A percentile compares a stretch with the other conserved stretches of the same genome.
Conservation (phyloP, 2,797 vertebrate genomes). For the Malurus leucopterus region DNA sequence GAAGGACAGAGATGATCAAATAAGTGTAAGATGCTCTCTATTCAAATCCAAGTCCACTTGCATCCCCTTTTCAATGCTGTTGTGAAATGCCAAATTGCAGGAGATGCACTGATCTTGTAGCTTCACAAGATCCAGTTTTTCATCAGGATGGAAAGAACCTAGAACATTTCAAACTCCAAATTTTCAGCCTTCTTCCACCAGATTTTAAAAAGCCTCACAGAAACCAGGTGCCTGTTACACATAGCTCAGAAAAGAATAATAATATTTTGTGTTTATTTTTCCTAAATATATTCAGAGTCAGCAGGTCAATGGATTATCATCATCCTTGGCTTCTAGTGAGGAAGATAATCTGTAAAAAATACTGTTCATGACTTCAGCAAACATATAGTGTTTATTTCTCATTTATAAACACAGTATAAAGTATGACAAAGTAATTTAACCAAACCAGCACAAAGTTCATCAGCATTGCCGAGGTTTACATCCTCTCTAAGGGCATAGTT, state of each 20-base stretch:
- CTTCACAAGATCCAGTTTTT: background rate
- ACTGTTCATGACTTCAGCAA: background rate
- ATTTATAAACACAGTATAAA: constrained; percentile 7
- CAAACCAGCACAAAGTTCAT: constrained; percentile 31
- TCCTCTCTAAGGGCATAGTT: constrained; percentile 3
- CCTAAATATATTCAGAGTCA: background rate
- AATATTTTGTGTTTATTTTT: background rate
- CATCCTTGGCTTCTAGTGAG: background rate
- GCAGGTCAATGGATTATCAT: constrained; percentile 2
- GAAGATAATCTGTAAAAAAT: constrained; percentile 13
- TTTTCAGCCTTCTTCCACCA: background rate
- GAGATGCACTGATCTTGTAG: background rate
- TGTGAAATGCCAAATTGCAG: background rate
- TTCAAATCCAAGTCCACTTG: constrained; percentile 8
- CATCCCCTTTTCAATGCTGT: background rate
- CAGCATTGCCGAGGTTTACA: background rate
- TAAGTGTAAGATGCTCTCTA: constrained; percentile 24
- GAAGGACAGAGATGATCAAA: constrained; percentile 33
- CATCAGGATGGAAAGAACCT: background rate
- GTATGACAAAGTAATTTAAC: constrained; percentile 25
- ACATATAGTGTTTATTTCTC: background rate
- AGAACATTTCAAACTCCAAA: background rate
- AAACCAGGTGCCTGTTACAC: background rate
- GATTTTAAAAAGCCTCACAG: background rate
- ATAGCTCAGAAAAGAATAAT: background rate